A percentile compares a stretch with the other conserved stretches of the same genome.
phyloP scores from a whole-genome alignment of 2,888 invertebrate species.

The Epistrophe eligans region DNA sequence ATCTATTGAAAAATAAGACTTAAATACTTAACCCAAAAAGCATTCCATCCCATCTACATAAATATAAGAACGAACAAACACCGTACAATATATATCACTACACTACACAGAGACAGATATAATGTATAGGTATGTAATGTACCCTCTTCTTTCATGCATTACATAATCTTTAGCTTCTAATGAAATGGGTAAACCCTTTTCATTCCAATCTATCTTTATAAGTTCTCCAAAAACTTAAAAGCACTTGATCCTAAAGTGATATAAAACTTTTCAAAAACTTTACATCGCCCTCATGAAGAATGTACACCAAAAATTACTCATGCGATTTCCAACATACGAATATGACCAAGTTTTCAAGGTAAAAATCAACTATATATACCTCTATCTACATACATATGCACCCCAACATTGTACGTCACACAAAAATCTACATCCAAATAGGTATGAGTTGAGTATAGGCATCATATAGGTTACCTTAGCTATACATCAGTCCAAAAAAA shows the following conservation, averaged over 20 bases:
- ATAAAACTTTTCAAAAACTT: conserved; percentile 41
- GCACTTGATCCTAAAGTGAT: conserved; percentile 48
- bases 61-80: background rate
- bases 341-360: conserved; percentile 42
- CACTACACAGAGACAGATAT: too few relatives aligned
- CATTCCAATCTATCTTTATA: conserved; percentile 30
- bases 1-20: conserved; percentile 26
- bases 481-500: background rate
- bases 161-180: conserved; percentile 36
- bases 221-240: conserved; percentile 32
- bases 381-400: background rate
- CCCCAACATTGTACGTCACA: background rate
- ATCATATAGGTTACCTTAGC: background rate
- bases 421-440: background rate
- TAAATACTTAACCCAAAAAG: conserved; percentile 32
- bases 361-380: conserved; percentile 11
- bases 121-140: background rate
- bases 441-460: too few relatives aligned
- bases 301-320: conserved; percentile 37
- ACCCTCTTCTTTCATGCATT: conserved; percentile 22
- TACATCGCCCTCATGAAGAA: conserved; percentile 39
- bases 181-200: conserved; percentile 41
- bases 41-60: background rate
- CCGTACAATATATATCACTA: conserved; percentile 7
- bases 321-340: conserved; percentile 14